Percentiles rank a stretch among this genome's conserved stretches.
phyloP scores from a whole-genome alignment of 1,140 invertebrate species.

The Stegodyphus dumicola region DNA sequence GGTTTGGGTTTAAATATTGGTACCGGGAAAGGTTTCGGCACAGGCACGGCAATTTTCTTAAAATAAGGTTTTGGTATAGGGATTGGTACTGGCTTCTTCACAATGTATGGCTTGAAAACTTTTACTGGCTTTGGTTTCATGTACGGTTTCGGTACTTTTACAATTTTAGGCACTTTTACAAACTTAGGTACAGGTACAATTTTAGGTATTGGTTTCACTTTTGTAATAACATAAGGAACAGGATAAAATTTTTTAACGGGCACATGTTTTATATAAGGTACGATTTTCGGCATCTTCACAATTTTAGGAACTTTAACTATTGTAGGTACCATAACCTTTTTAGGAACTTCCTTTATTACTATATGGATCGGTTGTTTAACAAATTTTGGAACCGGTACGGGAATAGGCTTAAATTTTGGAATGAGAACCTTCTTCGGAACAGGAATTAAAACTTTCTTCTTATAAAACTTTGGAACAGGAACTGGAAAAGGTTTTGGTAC shows the following conservation, averaged over 20 bases:
- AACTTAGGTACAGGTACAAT: slow-evolving; percentile 46
- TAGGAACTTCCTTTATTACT: slow-evolving; percentile 30
- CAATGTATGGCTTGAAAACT: slow-evolving; percentile 36
- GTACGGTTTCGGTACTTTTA: slow-evolving; percentile 33
- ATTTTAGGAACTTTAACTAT: slow-evolving; percentile 35
- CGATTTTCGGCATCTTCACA: slow-evolving; percentile 37
- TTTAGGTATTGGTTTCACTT: slow-evolving; percentile 54
- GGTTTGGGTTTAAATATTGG: slow-evolving; percentile 43
- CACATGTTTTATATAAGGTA: slow-evolving; percentile 33
- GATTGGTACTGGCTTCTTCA: slow-evolving; percentile 37
- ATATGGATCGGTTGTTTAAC: slow-evolving; percentile 47
- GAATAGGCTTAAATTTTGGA: slow-evolving; percentile 31
- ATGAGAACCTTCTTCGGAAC: slow-evolving; percentile 31
- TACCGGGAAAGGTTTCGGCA: slow-evolving; percentile 27
- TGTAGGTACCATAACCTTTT: slow-evolving; percentile 31
- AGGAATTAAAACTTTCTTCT: slow-evolving; percentile 38
- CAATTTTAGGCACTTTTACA: slow-evolving; percentile 40
- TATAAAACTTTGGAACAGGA: slow-evolving; percentile 50
- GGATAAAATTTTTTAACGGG: slow-evolving; percentile 33
- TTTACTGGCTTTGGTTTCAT: slow-evolving; percentile 39
- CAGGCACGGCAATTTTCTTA: slow-evolving; percentile 29
- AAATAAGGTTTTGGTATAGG: slow-evolving; percentile 43
- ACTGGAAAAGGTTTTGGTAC: slow-evolving; percentile 54
- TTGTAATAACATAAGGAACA: slow-evolving; percentile 25
- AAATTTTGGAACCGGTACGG: slow-evolving; percentile 33